phyloP scores from a whole-genome alignment of 2,888 invertebrate species.

The Chloroclysta siterata region DNA sequence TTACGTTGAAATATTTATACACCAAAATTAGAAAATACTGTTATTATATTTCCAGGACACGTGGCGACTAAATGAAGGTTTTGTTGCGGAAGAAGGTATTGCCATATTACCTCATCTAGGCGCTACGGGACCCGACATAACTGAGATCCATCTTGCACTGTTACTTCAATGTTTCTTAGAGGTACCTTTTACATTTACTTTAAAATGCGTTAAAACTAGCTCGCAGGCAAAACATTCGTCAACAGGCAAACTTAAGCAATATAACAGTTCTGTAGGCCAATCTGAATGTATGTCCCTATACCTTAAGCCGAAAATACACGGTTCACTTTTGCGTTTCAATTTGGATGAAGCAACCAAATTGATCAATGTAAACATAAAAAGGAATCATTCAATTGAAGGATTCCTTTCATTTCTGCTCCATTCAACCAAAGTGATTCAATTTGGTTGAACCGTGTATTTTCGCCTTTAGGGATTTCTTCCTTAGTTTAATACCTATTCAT shows the following conservation, averaged over 20 bases:
- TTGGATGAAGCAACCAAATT: too few species aligned
- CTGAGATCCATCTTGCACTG: slow-evolving; percentile 95
- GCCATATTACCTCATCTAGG: slow-evolving; percentile 94
- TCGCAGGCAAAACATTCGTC: too few species aligned
- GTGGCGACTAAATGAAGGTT: slow-evolving; percentile 96
- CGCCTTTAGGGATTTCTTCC: too few species aligned
- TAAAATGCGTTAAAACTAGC: not conserved
- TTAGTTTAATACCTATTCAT: not conserved
- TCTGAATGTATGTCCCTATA: too few species aligned
- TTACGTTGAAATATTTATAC: too few species aligned
- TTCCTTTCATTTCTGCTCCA: too few species aligned
- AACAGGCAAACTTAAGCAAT: not conserved
- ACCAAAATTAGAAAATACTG: not conserved
- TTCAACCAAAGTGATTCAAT: too few species aligned
- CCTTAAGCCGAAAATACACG: too few species aligned
- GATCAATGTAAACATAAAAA: too few species aligned
- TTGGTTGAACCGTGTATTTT: too few species aligned
- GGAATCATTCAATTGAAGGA: too few species aligned
- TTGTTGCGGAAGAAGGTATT: slow-evolving; percentile 96
- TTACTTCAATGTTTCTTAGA: slow-evolving; percentile 95
- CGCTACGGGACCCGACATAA: slow-evolving; percentile 93
- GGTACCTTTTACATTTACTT: slow-evolving; percentile 57
- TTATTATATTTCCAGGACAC: slow-evolving; percentile 82
- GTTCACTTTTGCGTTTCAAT: too few species aligned
- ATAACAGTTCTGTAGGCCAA: not conserved